These are phyloP conservation scores for Synaphobranchus kaupii DNA, from an alignment of 2,797 vertebrate species.

Conservation along the genomic window DNA sequence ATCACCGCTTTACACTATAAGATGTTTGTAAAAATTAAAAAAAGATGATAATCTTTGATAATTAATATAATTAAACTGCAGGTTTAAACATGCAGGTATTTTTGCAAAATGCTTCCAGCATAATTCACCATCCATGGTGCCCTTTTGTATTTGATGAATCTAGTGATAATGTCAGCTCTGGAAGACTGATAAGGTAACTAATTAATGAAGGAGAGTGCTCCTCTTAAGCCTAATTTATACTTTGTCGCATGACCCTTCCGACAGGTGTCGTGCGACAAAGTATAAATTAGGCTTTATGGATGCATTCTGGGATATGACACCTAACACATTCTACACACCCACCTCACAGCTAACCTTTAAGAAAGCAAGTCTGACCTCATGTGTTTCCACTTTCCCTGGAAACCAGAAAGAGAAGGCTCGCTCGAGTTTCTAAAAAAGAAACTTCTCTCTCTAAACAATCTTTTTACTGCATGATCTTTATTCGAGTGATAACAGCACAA, in stretches of 20 bases:
- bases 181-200: neutral
- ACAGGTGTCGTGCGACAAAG: no score
- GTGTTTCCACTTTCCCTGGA: neutral
- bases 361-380: neutral
- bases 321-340: neutral
- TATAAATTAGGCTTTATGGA: neutral
- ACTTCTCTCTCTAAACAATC: neutral
- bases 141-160: conserved; percentile 4
- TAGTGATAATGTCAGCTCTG: neutral
- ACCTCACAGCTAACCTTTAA: neutral
- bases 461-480: neutral
- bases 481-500: neutral
- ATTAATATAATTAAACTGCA: neutral
- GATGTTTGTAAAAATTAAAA: neutral
- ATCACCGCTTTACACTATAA: neutral
- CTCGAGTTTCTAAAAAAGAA: neutral
- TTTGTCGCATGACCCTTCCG: no score
- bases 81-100: neutral
- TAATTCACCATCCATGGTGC: neutral
- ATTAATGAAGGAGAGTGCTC: neutral
- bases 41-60: no score
- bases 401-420: neutral
- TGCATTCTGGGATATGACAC: conserved; percentile 2
- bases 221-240: no score
- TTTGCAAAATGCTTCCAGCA: neutral